These are phyloP conservation scores for Sapayoa aenigma DNA, from an alignment of 2,113 vertebrate species.

Conservation along the genomic window DNA sequence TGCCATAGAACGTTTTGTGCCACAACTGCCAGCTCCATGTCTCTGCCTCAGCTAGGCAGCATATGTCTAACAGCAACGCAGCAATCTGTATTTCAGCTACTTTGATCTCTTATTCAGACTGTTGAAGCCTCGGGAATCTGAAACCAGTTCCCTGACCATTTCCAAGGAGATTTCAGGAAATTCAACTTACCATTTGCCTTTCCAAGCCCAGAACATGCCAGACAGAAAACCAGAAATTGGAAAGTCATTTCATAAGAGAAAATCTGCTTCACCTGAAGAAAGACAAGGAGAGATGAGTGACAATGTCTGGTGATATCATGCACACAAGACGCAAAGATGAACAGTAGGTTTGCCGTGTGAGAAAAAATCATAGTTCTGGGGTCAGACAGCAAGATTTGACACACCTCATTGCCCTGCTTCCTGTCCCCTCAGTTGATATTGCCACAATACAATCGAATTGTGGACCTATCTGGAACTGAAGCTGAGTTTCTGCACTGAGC, in stretches of 20 bases:
- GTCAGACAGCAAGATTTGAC: not conserved
- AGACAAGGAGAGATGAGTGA: not conserved
- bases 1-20: not conserved
- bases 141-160: not conserved
- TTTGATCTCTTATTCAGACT: not conserved
- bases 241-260: not conserved
- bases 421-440: not conserved
- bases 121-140: not conserved
- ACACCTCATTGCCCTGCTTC: not conserved
- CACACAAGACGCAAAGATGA: not conserved
- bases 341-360: not conserved
- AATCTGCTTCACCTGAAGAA: not conserved
- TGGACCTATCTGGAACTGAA: not conserved
- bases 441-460: not conserved
- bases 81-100: not conserved
- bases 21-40: not conserved
- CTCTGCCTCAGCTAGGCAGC: not conserved
- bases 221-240: not conserved
- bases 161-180: not conserved
- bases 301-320: not conserved
- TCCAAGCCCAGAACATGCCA: not conserved
- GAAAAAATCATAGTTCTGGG: not conserved
- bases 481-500: too few species aligned
- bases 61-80: not conserved
- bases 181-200: constrained; percentile 12